Percentiles rank a stretch among this genome's conserved stretches.
Conservation (phyloP, 2,797 vertebrate genomes). For the Crocidura indochinensis region DNA sequence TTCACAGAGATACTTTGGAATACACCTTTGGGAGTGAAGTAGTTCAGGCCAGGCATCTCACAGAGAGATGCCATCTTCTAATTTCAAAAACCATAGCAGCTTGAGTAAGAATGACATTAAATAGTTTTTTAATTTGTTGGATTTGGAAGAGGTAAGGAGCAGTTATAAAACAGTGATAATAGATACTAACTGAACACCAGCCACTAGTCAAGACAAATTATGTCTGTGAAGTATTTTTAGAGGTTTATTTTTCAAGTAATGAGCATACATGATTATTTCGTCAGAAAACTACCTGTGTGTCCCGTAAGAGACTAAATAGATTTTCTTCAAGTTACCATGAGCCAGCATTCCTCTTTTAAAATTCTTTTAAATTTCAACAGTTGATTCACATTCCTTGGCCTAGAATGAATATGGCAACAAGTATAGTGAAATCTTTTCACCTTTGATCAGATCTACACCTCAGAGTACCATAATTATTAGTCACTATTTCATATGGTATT, state of each 20-base stretch:
- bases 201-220: neutral
- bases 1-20: constrained; percentile 22
- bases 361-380: constrained; percentile 12
- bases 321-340: neutral
- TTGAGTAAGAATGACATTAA: constrained; percentile 19
- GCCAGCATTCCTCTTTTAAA: neutral
- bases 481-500: constrained; percentile 27
- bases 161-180: neutral
- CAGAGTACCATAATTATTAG: neutral
- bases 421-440: neutral
- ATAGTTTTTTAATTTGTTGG: neutral
- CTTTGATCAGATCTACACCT: neutral
- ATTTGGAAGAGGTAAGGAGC: neutral
- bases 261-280: neutral
- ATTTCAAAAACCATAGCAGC: neutral
- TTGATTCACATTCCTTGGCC: neutral
- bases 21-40: neutral
- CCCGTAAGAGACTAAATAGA: neutral
- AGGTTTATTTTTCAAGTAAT: constrained; percentile 22
- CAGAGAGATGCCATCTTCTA: neutral
- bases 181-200: neutral
- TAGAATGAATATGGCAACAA: neutral
- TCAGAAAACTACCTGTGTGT: neutral
- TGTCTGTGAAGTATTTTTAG: neutral
- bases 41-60: constrained; percentile 19